Evolutionary conservation across 1,140 invertebrate genomes (phyloP).

Genomic region (Elymnias hypermnestra): DNA sequence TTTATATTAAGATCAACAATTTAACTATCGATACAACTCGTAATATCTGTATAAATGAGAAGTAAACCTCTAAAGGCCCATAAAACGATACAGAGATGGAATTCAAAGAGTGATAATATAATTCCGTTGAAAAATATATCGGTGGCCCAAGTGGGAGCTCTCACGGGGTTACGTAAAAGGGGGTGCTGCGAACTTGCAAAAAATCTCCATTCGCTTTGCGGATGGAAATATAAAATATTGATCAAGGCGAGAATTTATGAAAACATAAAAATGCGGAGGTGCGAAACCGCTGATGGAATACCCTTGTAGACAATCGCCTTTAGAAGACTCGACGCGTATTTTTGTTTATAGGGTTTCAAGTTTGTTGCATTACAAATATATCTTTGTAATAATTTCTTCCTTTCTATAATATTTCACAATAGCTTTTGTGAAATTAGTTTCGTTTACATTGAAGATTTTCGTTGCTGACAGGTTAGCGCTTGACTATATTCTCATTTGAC

Average conservation of each 20-base stretch:
- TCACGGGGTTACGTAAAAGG: conserved; percentile 31
- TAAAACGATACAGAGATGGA: conserved; percentile 17
- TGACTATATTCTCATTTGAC: too few species aligned
- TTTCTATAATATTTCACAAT: background rate
- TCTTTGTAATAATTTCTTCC: too few species aligned
- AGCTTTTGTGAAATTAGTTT: too few species aligned
- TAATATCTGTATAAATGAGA: conserved; percentile 8
- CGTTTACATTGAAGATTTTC: too few species aligned
- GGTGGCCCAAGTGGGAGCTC: conserved; percentile 34
- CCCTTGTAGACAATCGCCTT: conserved; percentile 27
- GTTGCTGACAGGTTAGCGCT: too few species aligned
- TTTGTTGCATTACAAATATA: too few species aligned
- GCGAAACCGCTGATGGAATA: conserved; percentile 43
- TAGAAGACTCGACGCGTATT: conserved; percentile 9
- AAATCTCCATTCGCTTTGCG: conserved; percentile 32
- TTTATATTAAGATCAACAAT: too few species aligned
- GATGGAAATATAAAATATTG: conserved; percentile 62
- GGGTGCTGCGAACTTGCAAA: conserved; percentile 18
- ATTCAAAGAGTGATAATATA: conserved; percentile 45
- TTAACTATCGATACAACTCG: conserved; percentile 7
- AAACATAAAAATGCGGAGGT: conserved; percentile 51
- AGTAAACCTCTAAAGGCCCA: conserved; percentile 9
- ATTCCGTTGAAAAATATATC: conserved; percentile 56
- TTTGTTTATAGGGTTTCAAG: conserved; percentile 5
- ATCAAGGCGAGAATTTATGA: conserved; percentile 54